These are phyloP conservation scores for Ephydatia muelleri DNA, from an alignment of 37 sponge, comb jelly and placozoan species.

Conservation along the genomic window DNA sequence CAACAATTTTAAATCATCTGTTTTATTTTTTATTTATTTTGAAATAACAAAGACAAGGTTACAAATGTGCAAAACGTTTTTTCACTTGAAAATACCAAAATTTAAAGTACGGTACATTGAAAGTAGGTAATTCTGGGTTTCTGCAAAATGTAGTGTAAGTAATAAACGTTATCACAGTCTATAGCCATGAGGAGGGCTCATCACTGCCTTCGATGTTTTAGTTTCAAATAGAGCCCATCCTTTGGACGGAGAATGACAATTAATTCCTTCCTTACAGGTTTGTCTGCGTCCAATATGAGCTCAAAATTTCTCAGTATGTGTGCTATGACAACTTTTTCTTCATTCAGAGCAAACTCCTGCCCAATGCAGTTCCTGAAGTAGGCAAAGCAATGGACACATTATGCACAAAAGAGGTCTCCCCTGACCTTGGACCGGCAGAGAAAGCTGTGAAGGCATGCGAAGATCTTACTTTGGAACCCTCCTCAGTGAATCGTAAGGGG, in stretches of 20 bases:
- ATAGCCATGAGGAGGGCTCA: background rate
- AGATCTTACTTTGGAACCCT: conserved; percentile 56
- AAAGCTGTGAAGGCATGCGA: conserved; percentile 84
- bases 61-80: too few relatives aligned
- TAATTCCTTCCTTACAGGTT: conserved; percentile 31
- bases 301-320: conserved; percentile 69
- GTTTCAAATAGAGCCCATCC: conserved; percentile 58
- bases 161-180: background rate
- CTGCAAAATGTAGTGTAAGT: too few relatives aligned
- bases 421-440: conserved; percentile 89
- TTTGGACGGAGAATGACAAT: conserved; percentile 63
- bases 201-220: conserved; percentile 41
- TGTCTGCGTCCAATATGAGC: background rate
- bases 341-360: conserved; percentile 84
- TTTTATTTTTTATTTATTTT: too few relatives aligned
- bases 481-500: conserved; percentile 80
- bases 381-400: background rate
- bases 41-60: too few relatives aligned
- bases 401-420: background rate
- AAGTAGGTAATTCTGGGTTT: too few relatives aligned
- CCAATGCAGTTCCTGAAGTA: conserved; percentile 79
- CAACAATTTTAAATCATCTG: too few relatives aligned
- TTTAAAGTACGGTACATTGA: too few relatives aligned
- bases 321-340: conserved; percentile 57
- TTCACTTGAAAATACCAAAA: too few relatives aligned